Evolutionary conservation across 2,888 invertebrate genomes (phyloP).

Genomic region (Caenorhabditis sp.): DNA sequence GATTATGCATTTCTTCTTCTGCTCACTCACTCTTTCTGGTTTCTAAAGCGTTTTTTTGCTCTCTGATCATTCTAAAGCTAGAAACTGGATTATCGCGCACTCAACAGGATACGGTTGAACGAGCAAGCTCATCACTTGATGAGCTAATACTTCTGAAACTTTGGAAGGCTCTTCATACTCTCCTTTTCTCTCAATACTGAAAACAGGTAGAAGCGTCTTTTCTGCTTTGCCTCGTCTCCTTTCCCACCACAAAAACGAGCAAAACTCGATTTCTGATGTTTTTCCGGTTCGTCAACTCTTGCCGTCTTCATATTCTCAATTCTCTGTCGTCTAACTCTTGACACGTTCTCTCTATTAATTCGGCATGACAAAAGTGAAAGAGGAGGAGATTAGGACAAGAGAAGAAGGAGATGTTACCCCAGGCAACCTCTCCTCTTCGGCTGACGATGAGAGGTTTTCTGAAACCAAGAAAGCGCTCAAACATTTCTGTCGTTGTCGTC

Average conservation of each 20-base stretch:
- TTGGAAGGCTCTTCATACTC: too few species aligned
- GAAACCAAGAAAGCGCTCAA: background rate
- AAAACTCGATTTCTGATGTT: background rate
- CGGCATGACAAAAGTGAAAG: conserved; percentile 3
- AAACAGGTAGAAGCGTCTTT: too few species aligned
- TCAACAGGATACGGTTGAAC: too few species aligned
- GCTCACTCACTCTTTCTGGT: background rate
- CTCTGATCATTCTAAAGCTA: too few species aligned
- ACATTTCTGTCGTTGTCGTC: background rate
- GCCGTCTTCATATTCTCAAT: too few species aligned
- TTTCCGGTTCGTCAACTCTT: conserved; percentile 32
- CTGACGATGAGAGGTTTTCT: too few species aligned
- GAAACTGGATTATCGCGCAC: too few species aligned
- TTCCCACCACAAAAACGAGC: too few species aligned
- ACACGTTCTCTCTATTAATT: conserved; percentile 9
- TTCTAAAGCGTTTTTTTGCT: background rate
- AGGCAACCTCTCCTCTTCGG: conserved; percentile 19
- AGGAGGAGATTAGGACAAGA: conserved; percentile 10
- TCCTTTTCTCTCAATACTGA: too few species aligned
- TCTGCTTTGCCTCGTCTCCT: too few species aligned
- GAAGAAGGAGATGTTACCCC: conserved; percentile 18
- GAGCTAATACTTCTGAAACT: too few species aligned
- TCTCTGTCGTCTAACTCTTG: background rate
- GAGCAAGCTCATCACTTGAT: too few species aligned
- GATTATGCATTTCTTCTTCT: conserved; percentile 13